Conservation (phyloP, 2,888 invertebrate species). For the Drosophila ezoana region DNA sequence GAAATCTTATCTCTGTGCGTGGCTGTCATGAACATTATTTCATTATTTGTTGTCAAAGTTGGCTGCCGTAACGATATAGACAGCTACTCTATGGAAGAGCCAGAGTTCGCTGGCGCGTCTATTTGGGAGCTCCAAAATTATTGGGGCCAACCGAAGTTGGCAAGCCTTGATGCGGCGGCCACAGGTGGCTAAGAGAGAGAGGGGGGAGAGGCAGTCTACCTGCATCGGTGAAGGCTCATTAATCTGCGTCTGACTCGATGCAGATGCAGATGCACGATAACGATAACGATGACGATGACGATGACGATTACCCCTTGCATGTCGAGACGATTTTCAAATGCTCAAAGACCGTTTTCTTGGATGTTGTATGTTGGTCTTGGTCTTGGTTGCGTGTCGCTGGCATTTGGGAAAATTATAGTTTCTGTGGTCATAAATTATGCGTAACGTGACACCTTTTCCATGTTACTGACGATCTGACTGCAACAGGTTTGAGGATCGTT, state of each 20-base stretch:
- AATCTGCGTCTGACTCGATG: slow-evolving; percentile 52
- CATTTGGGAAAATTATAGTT: slow-evolving; percentile 69
- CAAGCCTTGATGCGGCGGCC: slow-evolving; percentile 17
- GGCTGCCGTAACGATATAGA: slow-evolving; percentile 59
- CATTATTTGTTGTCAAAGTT: slow-evolving; percentile 78
- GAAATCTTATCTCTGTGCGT: slow-evolving; percentile 71
- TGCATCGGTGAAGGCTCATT: slow-evolving; percentile 40
- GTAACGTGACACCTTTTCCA: slow-evolving; percentile 84
- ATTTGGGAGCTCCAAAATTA: slow-evolving; percentile 15
- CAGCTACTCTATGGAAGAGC: slow-evolving; percentile 33
- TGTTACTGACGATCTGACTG: slow-evolving; percentile 57
- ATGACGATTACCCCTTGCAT: slow-evolving; percentile 55
- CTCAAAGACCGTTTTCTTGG: slow-evolving; percentile 30
- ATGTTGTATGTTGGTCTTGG: slow-evolving; percentile 7
- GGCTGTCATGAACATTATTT: slow-evolving; percentile 74
- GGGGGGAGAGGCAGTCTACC: slow-evolving; percentile 20
- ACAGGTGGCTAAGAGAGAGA: slow-evolving; percentile 29
- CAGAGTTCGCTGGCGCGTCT: slow-evolving; percentile 1
- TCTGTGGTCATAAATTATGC: slow-evolving; percentile 81
- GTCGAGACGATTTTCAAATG: slow-evolving; percentile 54
- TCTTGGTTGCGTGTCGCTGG: slow-evolving; percentile 46
- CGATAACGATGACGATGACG: slow-evolving; percentile 35
- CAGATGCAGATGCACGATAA: slow-evolving; percentile 34
- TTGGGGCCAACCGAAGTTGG: slow-evolving; percentile 40
- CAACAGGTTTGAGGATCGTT: slow-evolving; percentile 59